Evolutionary conservation across 2,888 invertebrate species (phyloP).

Genomic region (Byasa hedistus): DNA sequence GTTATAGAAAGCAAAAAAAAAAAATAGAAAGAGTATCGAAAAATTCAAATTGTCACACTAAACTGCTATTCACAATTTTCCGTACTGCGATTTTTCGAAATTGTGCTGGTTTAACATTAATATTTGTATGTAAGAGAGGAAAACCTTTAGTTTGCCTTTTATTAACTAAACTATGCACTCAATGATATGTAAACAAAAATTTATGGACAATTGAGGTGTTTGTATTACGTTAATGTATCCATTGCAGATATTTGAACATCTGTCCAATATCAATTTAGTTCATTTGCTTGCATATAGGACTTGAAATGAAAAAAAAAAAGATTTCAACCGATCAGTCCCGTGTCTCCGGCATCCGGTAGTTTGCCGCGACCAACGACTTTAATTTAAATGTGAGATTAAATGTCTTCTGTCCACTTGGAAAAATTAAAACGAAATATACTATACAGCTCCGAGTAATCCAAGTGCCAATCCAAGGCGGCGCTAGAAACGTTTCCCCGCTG

Average conservation of each 20-base stretch:
- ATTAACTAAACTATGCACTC: too few species aligned
- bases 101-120: background rate
- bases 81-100: background rate
- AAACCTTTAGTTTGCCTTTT: too few species aligned
- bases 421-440: slow-evolving; percentile 26
- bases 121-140: background rate
- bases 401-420: slow-evolving; percentile 7
- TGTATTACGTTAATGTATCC: too few species aligned
- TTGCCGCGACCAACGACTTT: slow-evolving; percentile 35
- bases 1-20: background rate
- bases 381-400: slow-evolving; percentile 5
- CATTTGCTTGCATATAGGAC: too few species aligned
- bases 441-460: slow-evolving; percentile 31
- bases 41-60: slow-evolving; percentile 43
- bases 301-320: too few species aligned
- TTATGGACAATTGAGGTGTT: too few species aligned
- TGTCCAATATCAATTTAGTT: too few species aligned
- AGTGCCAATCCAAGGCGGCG: slow-evolving; percentile 33
- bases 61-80: slow-evolving; percentile 44
- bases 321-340: too few species aligned
- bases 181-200: too few species aligned
- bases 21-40: background rate
- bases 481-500: slow-evolving; percentile 45
- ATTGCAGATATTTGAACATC: too few species aligned
- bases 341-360: too few species aligned